Evolutionary conservation across 2,797 vertebrate genomes (phyloP).

Genomic region (Paedocypris micromegethes): DNA sequence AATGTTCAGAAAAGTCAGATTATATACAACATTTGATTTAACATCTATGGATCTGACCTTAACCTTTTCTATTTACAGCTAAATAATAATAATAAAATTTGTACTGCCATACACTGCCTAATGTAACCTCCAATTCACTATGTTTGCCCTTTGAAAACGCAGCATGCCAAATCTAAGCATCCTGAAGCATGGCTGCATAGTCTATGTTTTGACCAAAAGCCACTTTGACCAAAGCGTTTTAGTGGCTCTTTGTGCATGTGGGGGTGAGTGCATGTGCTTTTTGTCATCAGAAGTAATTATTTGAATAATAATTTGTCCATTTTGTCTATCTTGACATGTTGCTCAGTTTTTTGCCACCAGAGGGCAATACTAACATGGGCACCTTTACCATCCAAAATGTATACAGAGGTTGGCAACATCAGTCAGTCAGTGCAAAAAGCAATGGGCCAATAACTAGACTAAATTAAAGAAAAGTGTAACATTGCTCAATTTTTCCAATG

Average conservation of each 20-base stretch:
- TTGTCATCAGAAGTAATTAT: slow-evolving; percentile 28
- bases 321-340: slow-evolving; percentile 16
- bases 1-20: slow-evolving; percentile 14
- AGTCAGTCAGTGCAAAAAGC: slow-evolving; percentile 57
- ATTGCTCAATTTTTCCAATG: slow-evolving; percentile 7
- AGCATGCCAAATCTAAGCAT: neutral
- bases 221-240: slow-evolving; percentile 22
- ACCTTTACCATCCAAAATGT: slow-evolving; percentile 33
- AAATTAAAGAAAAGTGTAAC: slow-evolving; percentile 23
- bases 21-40: slow-evolving; percentile 23
- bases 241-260: slow-evolving; percentile 8
- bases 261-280: slow-evolving; percentile 37
- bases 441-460: slow-evolving; percentile 45
- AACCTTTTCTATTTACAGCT: slow-evolving; percentile 25
- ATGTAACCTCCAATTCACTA: neutral
- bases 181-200: slow-evolving; percentile 21
- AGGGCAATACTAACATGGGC: slow-evolving; percentile 37
- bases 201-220: slow-evolving; percentile 6
- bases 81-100: slow-evolving; percentile 7
- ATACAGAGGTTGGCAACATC: neutral
- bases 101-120: neutral
- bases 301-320: slow-evolving; percentile 23
- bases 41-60: slow-evolving; percentile 5
- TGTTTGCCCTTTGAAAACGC: slow-evolving; percentile 17
- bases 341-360: slow-evolving; percentile 28